Evolutionary conservation across 1,140 invertebrate genomes (phyloP), one percentile per base, ranked within the genome.

Genomic region (Neodiprion pinetum): DNA sequence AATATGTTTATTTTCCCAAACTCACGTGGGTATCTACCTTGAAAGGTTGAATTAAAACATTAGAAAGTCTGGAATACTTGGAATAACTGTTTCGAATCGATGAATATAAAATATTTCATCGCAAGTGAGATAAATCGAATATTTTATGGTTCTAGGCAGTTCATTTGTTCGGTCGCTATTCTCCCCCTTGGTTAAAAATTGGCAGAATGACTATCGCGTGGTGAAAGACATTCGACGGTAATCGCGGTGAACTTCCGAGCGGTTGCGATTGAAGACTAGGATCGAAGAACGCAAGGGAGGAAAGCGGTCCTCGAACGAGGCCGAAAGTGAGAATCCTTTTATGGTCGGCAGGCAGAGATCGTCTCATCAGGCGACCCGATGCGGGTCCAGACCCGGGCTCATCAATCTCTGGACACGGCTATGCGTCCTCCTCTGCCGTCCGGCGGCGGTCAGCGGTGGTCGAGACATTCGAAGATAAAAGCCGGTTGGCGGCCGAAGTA

Each of bases 281-380:
- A 61, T 14, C 53, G 53, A 61, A 61, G 3, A 61, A 9, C 11
- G 53, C 11, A 9, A 61, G 53, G 53, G 53, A 61, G 53, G 53
- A 61, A 12, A 61, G 53, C 53, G 53, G 53, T 12, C 11, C 53
- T 17, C 53, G 5, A 12, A 61, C 53, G 28, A 61, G 53, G 50
- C 1, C n/a, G 1, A 17, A 61, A 61, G 53, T 61, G 53, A 61
- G 53, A 61, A 61, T 61, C 53, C 53, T 61, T 61, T 61, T 61
- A 61, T 61, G n/a, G 53, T 61, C 53, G n/a, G 8, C 9, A 61
- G 53, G 53, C 53, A 61, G 53, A 61, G 53, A 61, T 61, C n/a
- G 53, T 61, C 53, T 61, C 53, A 61, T 61, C 53, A 61, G 53
- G 53, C 5, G 53, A 61, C 53, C 53, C 53, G 53, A 61, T 61